phyloP scores from a whole-genome alignment of 2,797 vertebrate genomes.

The Callimico goeldii region DNA sequence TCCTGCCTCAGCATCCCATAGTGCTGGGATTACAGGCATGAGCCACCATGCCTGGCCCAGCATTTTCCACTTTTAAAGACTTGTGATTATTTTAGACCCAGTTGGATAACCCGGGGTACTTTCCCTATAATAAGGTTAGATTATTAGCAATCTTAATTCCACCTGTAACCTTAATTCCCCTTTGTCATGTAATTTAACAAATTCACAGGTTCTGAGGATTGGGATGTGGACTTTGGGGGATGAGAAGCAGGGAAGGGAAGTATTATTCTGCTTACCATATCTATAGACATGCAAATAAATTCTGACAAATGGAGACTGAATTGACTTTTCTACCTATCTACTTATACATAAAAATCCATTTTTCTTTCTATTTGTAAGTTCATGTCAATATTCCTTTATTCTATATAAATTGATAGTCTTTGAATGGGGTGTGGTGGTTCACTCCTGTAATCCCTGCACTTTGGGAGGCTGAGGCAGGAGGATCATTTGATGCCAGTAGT shows the following conservation, averaged over 20 bases:
- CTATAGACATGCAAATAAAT: background rate
- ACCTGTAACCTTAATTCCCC: background rate
- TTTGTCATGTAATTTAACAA: background rate
- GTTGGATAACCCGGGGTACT: background rate
- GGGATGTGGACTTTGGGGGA: background rate
- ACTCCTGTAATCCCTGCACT: background rate
- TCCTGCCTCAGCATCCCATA: background rate
- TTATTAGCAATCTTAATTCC: background rate
- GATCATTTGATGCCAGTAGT: background rate
- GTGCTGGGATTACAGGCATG: background rate
- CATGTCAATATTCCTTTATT: background rate
- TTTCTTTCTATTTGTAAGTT: slow-evolving; percentile 2
- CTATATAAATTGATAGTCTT: background rate
- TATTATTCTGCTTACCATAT: background rate
- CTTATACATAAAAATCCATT: background rate
- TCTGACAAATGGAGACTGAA: background rate
- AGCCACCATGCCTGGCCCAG: background rate
- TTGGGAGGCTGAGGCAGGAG: background rate
- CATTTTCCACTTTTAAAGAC: background rate
- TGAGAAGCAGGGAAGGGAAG: background rate
- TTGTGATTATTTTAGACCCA: background rate
- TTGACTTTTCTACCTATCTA: background rate
- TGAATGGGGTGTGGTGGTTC: background rate
- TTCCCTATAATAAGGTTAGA: background rate
- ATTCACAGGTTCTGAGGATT: background rate